Percentiles rank a stretch among this genome's conserved stretches.
Conservation (phyloP, 2,113 vertebrate genomes). For the Eolophus roseicapilla region DNA sequence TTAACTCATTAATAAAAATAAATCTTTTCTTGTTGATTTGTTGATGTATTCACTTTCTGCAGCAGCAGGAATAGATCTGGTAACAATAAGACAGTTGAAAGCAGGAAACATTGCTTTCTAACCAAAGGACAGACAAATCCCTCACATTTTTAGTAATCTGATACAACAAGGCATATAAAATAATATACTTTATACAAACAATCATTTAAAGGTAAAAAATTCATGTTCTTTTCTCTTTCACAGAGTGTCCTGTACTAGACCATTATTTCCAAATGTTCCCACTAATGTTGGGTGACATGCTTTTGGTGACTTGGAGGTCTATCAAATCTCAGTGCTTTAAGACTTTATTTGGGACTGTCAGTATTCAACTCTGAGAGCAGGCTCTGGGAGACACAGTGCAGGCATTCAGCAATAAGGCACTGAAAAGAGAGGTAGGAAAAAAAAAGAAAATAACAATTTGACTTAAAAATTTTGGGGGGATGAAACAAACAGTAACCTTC, state of each 20-base stretch:
- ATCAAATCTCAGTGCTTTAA: not conserved
- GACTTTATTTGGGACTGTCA: not conserved
- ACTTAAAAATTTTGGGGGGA: not conserved
- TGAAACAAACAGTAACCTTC: not conserved
- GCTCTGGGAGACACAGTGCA: not conserved
- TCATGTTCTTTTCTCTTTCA: not conserved
- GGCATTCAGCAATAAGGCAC: not conserved
- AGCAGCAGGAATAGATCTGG: not conserved
- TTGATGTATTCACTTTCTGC: conserved; percentile 10
- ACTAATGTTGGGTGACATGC: rapidly evolving
- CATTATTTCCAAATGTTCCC: not conserved
- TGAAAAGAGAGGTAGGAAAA: not conserved
- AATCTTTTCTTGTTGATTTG: not conserved
- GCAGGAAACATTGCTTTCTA: not conserved
- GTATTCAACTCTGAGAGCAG: not conserved
- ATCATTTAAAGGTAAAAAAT: not conserved
- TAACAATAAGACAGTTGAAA: not conserved
- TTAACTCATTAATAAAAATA: conserved; percentile 11
- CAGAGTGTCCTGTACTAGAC: not conserved
- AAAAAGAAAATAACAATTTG: not conserved
- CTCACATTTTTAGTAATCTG: not conserved
- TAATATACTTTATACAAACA: not conserved
- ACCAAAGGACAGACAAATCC: not conserved
- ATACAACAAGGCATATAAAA: not conserved
- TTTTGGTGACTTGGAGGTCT: not conserved